phyloP scores from a whole-genome alignment of 1,140 invertebrate genomes.

The Zaprionus vittiger region DNA sequence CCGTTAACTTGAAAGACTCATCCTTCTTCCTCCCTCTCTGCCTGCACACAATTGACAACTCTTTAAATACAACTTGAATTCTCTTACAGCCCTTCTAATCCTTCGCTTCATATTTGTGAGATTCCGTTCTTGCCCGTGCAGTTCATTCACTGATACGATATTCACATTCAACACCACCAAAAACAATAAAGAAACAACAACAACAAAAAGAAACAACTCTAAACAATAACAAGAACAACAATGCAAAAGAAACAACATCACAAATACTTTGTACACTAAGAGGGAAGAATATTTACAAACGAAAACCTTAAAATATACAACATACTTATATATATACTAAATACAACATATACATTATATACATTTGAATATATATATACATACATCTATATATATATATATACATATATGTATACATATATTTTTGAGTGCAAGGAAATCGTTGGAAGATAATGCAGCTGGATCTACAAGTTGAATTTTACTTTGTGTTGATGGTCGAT shows the following conservation, averaged over 20 bases:
- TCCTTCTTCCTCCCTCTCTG: background rate
- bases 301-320: slow-evolving; percentile 60
- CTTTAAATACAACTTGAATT: slow-evolving; percentile 71
- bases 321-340: slow-evolving; percentile 59
- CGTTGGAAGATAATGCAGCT: slow-evolving; percentile 57
- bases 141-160: slow-evolving; percentile 62
- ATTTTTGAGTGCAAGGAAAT: slow-evolving; percentile 77
- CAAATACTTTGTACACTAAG: slow-evolving; percentile 71
- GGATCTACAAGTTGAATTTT: slow-evolving; percentile 72
- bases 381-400: slow-evolving; percentile 53
- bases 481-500: slow-evolving; percentile 67
- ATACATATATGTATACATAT: slow-evolving; percentile 60
- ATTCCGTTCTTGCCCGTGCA: slow-evolving; percentile 81
- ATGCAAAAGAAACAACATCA: slow-evolving; percentile 28
- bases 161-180: slow-evolving; percentile 48
- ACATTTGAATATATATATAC: slow-evolving; percentile 47
- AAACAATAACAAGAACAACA: slow-evolving; percentile 43
- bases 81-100: slow-evolving; percentile 80
- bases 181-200: slow-evolving; percentile 45
- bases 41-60: slow-evolving; percentile 39
- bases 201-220: slow-evolving; percentile 44
- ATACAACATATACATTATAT: slow-evolving; percentile 50
- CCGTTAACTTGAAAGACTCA: slow-evolving; percentile 3
- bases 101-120: slow-evolving; percentile 81
- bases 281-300: slow-evolving; percentile 72